A percentile compares a stretch with the other conserved stretches of the same genome.
Conservation (phyloP, 2,797 vertebrate species). For the Myotis pilosus region DNA sequence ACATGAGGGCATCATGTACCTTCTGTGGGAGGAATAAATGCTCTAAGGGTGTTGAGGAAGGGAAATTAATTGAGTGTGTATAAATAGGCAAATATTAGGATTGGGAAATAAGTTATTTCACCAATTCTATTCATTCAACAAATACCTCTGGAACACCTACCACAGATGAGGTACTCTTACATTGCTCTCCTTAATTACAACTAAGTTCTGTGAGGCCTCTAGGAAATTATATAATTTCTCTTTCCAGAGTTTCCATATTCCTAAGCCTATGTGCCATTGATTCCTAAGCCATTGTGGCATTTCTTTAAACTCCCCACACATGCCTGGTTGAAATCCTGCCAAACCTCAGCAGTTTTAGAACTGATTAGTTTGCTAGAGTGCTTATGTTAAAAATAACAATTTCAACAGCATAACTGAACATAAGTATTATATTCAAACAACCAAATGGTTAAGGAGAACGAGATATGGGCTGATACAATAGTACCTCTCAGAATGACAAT, state of each 20-base stretch:
- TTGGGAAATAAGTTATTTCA: constrained; percentile 1
- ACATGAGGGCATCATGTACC: neutral
- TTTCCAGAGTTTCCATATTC: constrained; percentile 58
- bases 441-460: neutral
- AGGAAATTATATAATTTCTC: constrained; percentile 53
- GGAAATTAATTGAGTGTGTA: neutral
- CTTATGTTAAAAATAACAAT: constrained; percentile 55
- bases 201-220: neutral
- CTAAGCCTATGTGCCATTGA: neutral
- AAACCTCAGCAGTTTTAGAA: constrained; percentile 54
- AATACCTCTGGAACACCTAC: neutral
- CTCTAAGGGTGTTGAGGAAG: neutral
- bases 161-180: neutral
- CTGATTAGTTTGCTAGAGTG: constrained; percentile 35
- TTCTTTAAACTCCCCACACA: constrained; percentile 54
- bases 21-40: constrained; percentile 5
- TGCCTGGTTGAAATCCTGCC: constrained; percentile 56
- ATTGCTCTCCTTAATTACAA: neutral
- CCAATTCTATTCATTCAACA: constrained; percentile 19
- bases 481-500: neutral
- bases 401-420: constrained; percentile 56
- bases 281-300: constrained; percentile 46
- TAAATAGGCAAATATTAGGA: neutral
- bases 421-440: constrained; percentile 36
- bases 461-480: neutral